Conservation (phyloP, 2,797 vertebrate species). For the Rhincodon typus region DNA sequence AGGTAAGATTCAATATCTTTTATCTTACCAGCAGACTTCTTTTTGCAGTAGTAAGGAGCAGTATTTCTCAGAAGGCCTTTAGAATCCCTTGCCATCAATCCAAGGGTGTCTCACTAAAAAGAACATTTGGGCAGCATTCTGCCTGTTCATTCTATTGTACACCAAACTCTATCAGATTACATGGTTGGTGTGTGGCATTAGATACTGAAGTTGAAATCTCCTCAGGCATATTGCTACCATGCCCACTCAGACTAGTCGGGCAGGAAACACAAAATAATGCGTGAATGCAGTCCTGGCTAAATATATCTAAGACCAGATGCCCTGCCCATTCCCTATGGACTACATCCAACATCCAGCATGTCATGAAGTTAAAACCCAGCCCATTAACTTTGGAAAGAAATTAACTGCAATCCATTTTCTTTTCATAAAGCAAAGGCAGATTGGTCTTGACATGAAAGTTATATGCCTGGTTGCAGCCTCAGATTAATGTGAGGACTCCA, state of each 20-base stretch:
- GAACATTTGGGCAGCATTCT: not conserved
- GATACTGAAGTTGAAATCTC: not conserved
- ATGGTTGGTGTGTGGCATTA: not conserved
- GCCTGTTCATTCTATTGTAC: not conserved
- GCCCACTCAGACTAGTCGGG: not conserved
- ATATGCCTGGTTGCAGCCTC: conserved; percentile 85
- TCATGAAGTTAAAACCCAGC: not conserved
- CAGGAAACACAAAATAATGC: not conserved
- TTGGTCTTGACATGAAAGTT: conserved; percentile 83
- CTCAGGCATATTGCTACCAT: not conserved
- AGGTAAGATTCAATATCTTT: not conserved
- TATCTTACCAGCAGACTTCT: not conserved
- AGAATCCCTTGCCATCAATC: not conserved
- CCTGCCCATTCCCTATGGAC: not conserved
- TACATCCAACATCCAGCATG: not conserved
- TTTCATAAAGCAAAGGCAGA: conserved; percentile 75
- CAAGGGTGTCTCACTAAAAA: not conserved
- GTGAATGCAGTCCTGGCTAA: not conserved
- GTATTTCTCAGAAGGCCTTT: not conserved
- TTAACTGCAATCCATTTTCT: conserved; percentile 78
- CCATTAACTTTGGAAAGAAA: conserved; percentile 8
- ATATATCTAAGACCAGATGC: not conserved
- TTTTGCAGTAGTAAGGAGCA: not conserved
- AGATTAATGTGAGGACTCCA: conserved; percentile 78
- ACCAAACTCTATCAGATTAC: not conserved